Conservation (phyloP, 1,140 invertebrate species). For the Plutomurus gul region DNA sequence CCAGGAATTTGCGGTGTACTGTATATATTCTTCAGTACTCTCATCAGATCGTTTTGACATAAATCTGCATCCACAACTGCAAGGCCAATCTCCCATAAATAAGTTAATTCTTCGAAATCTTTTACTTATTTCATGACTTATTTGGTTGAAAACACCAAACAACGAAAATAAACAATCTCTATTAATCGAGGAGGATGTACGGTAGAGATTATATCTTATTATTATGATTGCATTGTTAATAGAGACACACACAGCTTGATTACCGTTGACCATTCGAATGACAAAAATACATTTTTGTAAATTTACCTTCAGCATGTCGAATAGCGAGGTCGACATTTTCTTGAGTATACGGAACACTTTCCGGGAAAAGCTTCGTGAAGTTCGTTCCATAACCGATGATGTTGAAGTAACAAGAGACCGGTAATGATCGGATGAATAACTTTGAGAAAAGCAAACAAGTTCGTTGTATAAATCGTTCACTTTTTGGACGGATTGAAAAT, state of each 20-base stretch:
- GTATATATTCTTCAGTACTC: conserved; percentile 56
- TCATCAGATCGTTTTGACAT: conserved; percentile 57
- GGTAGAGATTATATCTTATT: no score
- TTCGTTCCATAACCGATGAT: conserved; percentile 45
- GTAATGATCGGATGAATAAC: conserved; percentile 50
- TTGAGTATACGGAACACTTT: conserved; percentile 46
- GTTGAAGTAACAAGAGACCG: conserved; percentile 48
- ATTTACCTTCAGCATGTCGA: conserved; percentile 13
- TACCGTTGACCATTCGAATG: no score
- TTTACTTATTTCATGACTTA: not conserved
- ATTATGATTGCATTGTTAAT: no score
- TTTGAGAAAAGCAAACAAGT: no score
- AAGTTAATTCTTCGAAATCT: not conserved
- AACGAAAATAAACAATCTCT: no score
- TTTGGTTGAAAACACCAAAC: not conserved
- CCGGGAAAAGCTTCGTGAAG: conserved; percentile 38
- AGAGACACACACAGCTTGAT: no score
- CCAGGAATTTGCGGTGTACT: conserved; percentile 52
- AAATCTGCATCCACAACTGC: conserved; percentile 54
- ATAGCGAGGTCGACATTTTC: conserved; percentile 36
- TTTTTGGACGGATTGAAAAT: no score
- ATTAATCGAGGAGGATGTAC: no score
- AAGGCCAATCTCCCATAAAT: no score
- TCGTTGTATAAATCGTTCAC: no score
- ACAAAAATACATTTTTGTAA: no score